Evolutionary conservation across 1,140 invertebrate species (phyloP), one percentile per base, ranked within the genome.

Genomic region (Brachystomella parvula): DNA sequence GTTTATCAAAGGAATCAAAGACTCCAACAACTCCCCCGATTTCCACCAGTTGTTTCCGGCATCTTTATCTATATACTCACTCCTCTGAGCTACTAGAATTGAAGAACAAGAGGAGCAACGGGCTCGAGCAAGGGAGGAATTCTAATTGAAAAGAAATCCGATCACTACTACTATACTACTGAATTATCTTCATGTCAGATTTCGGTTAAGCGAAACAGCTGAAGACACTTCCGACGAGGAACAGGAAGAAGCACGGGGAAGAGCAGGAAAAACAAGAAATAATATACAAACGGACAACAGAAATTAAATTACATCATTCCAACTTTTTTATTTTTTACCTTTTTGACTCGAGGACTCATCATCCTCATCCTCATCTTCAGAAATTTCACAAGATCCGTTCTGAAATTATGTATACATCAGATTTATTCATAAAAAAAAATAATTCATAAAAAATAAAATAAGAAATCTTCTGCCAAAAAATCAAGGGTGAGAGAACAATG

Each of bases 321-420:
- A 44, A 12, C 12, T 15, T 53, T 53, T 15, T 6, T 6, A 19
- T 19, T 6, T 6, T 24, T 56, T 70, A 70, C 69, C 69, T 70
- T 70, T 70, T 31, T 70, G 69, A 61, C 65, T 67, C 0, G 62
- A 59, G 3, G 56, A 53, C 49, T 53, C 49, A 26, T 15, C 44
- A 9, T 70, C 69, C 31, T 66, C 64, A 64, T 69, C 67, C 3
- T 47, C 67, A 3, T 63, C 61, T 44, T 60, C 59, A 60, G 64
- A 66, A 31, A 66, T 19, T 60, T 70, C 64, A 32, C 66, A 61
- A 44, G 60, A 61, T 47, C 68, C 64, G 61, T 70, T 70, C 65
- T 70, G 69, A 60, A 70, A 66, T 56, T 21, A 24, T 12, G 39
- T 44, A 9, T 44, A 12, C 39, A 12, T 44, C 39, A 44, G n/a